phyloP scores from a whole-genome alignment of 1,140 invertebrate species.

The Rhysida immarginata region DNA sequence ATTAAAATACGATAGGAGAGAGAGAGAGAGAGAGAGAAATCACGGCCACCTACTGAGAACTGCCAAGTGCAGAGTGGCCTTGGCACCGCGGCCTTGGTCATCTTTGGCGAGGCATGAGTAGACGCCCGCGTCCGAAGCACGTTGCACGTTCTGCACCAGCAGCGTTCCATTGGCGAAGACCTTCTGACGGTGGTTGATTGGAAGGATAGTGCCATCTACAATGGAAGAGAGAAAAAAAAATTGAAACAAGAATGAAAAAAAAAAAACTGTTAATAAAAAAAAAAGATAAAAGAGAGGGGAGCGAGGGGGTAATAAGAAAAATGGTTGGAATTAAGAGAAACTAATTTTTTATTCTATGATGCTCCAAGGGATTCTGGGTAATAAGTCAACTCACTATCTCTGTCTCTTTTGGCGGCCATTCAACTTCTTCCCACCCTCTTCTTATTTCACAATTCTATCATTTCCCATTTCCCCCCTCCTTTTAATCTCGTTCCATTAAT shows the following conservation, averaged over 20 bases:
- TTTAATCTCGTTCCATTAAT: no score
- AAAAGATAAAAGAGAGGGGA: background rate
- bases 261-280: no score
- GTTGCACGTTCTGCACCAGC: constrained; percentile 45
- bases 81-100: constrained; percentile 67
- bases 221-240: constrained; percentile 10
- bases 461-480: no score
- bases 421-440: no score
- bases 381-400: no score
- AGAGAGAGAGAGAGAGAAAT: background rate
- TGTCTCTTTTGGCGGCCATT: no score
- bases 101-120: constrained; percentile 45
- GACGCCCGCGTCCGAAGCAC: constrained; percentile 44
- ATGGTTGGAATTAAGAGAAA: no score
- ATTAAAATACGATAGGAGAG: background rate
- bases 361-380: no score
- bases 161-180: constrained; percentile 43
- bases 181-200: constrained; percentile 63
- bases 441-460: no score
- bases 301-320: no score
- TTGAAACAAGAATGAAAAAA: no score
- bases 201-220: constrained; percentile 48
- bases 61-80: constrained; percentile 75
- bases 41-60: constrained; percentile 68
- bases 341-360: no score